Evolutionary conservation across 2,113 vertebrate genomes (phyloP).

Genomic region (Hepsetus odoe): DNA sequence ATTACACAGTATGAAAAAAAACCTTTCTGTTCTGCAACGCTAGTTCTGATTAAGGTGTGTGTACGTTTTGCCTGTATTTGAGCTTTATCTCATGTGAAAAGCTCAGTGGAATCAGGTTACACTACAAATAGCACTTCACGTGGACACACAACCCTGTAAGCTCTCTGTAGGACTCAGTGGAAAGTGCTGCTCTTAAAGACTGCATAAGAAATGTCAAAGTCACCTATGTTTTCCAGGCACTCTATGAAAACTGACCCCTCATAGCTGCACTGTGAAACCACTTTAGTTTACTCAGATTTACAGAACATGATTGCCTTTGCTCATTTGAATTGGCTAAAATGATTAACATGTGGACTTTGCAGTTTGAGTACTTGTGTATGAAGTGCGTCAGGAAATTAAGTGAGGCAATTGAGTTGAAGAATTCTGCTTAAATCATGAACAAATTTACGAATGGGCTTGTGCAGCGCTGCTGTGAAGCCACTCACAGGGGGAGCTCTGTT

Average conservation of each 20-base stretch:
- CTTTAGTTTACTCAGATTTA: not conserved
- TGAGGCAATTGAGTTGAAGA: not conserved
- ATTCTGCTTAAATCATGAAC: not conserved
- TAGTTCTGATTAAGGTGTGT: not conserved
- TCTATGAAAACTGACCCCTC: not conserved
- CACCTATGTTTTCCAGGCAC: not conserved
- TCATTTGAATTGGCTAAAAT: not conserved
- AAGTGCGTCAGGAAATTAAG: not conserved
- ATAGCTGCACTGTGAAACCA: slow-evolving; percentile 1
- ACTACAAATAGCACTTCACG: not conserved
- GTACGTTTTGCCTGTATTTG: not conserved
- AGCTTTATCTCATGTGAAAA: slow-evolving; percentile 1
- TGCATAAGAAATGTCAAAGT: not conserved
- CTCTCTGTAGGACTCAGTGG: not conserved
- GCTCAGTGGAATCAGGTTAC: not conserved
- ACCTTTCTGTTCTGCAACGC: too few relatives aligned
- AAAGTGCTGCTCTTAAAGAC: not conserved
- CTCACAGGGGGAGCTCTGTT: slow-evolving; percentile 7
- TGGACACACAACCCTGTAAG: not conserved
- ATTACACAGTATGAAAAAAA: too few relatives aligned
- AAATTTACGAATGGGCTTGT: not conserved
- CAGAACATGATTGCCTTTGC: not conserved
- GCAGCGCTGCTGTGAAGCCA: slow-evolving; percentile 6
- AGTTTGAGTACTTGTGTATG: not conserved
- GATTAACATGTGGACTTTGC: not conserved